Evolutionary conservation across 2,113 vertebrate genomes (phyloP).

Genomic region (Chlorocebus sabaeus): DNA sequence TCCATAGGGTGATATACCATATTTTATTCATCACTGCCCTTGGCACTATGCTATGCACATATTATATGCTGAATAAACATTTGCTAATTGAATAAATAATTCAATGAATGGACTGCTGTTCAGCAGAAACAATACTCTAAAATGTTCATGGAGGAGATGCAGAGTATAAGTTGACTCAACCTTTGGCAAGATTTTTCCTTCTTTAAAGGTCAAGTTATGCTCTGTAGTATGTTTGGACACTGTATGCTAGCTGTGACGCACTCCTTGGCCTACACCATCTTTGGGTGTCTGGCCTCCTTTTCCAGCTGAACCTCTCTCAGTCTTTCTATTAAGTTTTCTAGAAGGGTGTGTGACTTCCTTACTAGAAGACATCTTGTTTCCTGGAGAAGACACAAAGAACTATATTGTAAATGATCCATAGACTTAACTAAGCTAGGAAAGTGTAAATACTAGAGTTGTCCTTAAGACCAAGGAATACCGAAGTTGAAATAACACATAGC

Average conservation of each 20-base stretch:
- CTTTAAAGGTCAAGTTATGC: conserved; percentile 63
- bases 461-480: background rate
- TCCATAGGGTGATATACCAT: background rate
- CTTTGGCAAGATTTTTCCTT: conserved; percentile 48
- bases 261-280: background rate
- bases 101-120: conserved; percentile 51
- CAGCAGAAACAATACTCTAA: background rate
- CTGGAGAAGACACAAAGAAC: conserved; percentile 24
- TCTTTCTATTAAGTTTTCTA: conserved; percentile 48
- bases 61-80: conserved; percentile 32
- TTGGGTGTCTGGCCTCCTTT: conserved; percentile 42
- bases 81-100: conserved; percentile 50
- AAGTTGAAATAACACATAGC: background rate
- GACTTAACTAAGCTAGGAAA: conserved; percentile 40
- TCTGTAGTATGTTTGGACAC: conserved; percentile 45
- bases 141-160: background rate
- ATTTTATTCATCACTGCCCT: background rate
- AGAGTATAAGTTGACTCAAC: conserved; percentile 46
- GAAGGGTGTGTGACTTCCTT: conserved; percentile 48
- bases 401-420: conserved; percentile 22
- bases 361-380: conserved; percentile 38
- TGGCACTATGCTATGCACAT: background rate
- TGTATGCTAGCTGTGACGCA: conserved; percentile 47
- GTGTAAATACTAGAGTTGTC: background rate
- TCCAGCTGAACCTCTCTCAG: conserved; percentile 42